phyloP scores from a whole-genome alignment of 2,888 invertebrate species.

The Panzeria rudis region DNA sequence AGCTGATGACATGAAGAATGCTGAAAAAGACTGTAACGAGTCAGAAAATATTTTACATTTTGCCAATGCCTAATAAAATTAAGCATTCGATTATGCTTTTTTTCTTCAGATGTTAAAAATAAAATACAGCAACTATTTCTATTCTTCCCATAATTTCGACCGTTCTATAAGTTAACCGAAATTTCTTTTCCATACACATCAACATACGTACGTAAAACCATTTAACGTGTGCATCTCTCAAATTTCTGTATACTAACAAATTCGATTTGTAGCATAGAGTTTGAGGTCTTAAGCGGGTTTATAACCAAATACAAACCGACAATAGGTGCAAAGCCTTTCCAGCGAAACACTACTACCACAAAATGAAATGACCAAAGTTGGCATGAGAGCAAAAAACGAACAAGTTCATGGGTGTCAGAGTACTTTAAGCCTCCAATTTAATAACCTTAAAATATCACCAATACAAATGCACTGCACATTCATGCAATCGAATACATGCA shows the following conservation, averaged over 20 bases:
- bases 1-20: no score
- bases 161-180: background rate
- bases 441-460: constrained; percentile 46
- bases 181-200: background rate
- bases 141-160: background rate
- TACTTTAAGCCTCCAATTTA: constrained; percentile 46
- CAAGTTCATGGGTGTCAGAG: constrained; percentile 45
- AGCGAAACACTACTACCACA: constrained; percentile 40
- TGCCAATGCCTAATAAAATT: no score
- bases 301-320: constrained; percentile 35
- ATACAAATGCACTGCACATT: background rate
- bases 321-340: constrained; percentile 59
- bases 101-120: no score
- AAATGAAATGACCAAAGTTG: constrained; percentile 44
- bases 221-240: constrained; percentile 32
- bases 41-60: no score
- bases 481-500: background rate
- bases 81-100: no score
- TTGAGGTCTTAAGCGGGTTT: constrained; percentile 61
- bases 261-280: constrained; percentile 38
- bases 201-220: background rate
- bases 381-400: constrained; percentile 8
- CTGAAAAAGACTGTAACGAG: no score
- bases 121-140: background rate
- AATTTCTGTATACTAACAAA: constrained; percentile 38